Conservation (phyloP, 1,140 invertebrate species). For the Drosophila triauraria region DNA sequence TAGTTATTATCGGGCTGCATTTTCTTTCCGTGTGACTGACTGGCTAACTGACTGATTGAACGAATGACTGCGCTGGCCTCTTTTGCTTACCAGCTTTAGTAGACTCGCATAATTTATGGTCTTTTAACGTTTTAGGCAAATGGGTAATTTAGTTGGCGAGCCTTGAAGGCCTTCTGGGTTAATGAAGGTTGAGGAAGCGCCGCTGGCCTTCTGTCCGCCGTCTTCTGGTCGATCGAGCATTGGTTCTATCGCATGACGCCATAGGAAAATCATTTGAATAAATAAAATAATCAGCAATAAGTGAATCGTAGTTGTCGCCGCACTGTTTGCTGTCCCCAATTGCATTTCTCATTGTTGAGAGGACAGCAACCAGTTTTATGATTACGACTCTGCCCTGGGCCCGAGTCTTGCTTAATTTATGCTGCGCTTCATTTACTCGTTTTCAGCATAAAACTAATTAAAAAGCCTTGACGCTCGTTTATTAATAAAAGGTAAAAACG, state of each 20-base stretch:
- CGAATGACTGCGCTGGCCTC: slow-evolving; percentile 16
- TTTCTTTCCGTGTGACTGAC: background rate
- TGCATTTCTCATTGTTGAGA: slow-evolving; percentile 23
- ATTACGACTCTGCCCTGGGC: background rate
- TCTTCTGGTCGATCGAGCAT: slow-evolving; percentile 5
- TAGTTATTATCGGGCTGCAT: background rate
- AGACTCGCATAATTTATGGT: slow-evolving; percentile 38
- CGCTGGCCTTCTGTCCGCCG: background rate
- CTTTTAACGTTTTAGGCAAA: slow-evolving; percentile 32
- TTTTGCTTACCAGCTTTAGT: slow-evolving; percentile 1
- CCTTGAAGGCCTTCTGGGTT: slow-evolving; percentile 47
- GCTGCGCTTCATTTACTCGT: slow-evolving; percentile 49
- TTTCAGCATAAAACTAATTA: slow-evolving; percentile 57
- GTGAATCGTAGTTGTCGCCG: background rate
- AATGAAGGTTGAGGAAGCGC: slow-evolving; percentile 44
- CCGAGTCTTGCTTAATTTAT: slow-evolving; percentile 43
- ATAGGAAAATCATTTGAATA: slow-evolving; percentile 25
- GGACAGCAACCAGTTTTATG: slow-evolving; percentile 43
- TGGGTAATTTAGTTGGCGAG: slow-evolving; percentile 41
- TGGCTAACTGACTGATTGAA: slow-evolving; percentile 33
- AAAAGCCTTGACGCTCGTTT: slow-evolving; percentile 40
- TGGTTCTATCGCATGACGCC: slow-evolving; percentile 30
- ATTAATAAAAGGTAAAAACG: slow-evolving; percentile 16
- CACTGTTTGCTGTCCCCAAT: slow-evolving; percentile 18
- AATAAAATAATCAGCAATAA: slow-evolving; percentile 17